These are phyloP conservation scores for Adelognathus sp. DNA, from an alignment of 2,888 invertebrate genomes.

Conservation along the genomic window DNA sequence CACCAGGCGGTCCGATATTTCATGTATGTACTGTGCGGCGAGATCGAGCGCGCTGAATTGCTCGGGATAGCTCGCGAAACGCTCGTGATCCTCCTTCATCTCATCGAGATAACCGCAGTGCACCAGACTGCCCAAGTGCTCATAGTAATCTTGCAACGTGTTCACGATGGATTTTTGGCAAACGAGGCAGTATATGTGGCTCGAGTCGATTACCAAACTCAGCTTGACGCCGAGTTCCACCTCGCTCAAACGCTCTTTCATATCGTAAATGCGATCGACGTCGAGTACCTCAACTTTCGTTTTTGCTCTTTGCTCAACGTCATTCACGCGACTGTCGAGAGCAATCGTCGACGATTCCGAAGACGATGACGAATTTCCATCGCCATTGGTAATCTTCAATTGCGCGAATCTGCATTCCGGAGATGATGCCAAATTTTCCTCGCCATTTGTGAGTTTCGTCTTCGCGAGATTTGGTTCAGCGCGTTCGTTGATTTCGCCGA, in stretches of 20 bases:
- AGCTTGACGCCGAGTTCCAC: conserved; percentile 13
- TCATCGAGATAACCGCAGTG: conserved; percentile 61
- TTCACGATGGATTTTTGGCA: conserved; percentile 60
- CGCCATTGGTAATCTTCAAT: too few species aligned
- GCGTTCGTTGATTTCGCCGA: too few species aligned
- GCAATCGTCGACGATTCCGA: neutral
- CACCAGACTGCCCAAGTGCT: conserved; percentile 62
- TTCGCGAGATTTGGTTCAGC: too few species aligned
- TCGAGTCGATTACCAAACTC: neutral
- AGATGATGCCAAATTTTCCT: neutral
- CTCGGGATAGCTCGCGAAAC: conserved; percentile 52
- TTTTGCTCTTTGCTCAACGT: neutral
- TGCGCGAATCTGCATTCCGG: too few species aligned
- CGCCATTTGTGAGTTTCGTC: neutral
- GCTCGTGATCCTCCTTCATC: conserved; percentile 54
- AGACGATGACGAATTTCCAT: neutral
- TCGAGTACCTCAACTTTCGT: neutral
- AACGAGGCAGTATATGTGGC: conserved; percentile 60
- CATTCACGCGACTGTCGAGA: neutral
- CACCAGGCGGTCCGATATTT: conserved; percentile 53
- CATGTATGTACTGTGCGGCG: conserved; percentile 59
- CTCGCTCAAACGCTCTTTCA: neutral
- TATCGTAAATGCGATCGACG: conserved; percentile 24
- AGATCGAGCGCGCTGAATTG: conserved; percentile 65
- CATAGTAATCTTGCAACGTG: conserved; percentile 59